Conservation (phyloP, 2,888 invertebrate genomes). For the Leucophenga montana region DNA sequence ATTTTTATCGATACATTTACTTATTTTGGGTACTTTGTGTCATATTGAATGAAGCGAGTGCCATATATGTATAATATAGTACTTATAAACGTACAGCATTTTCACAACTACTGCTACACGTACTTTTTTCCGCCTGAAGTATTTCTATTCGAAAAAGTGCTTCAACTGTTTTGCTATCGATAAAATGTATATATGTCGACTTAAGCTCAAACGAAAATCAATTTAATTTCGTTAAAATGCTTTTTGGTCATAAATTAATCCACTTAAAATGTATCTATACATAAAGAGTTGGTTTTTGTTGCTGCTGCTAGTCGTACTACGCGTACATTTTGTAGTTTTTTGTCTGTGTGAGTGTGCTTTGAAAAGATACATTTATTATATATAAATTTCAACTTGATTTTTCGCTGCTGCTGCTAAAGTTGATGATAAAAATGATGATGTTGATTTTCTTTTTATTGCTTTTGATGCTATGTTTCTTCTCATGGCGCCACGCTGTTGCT, state of each 20-base stretch:
- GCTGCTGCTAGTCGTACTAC: no score
- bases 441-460: neutral
- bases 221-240: constrained; percentile 40
- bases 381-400: constrained; percentile 20
- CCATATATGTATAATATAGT: no score
- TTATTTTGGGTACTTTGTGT: no score
- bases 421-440: constrained; percentile 5
- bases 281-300: constrained; percentile 36
- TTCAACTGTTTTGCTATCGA: constrained; percentile 41
- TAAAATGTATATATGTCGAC: constrained; percentile 1
- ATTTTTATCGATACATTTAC: no score
- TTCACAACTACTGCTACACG: no score
- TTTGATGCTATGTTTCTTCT: neutral
- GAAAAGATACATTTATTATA: constrained; percentile 29
- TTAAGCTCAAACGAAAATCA: constrained; percentile 12
- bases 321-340: no score
- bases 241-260: constrained; percentile 50
- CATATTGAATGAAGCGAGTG: no score
- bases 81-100: no score
- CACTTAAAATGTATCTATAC: constrained; percentile 44
- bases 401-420: neutral
- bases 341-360: neutral
- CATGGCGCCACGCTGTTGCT: neutral
- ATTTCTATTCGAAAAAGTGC: neutral
- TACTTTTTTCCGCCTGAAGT: no score